Conservation (phyloP, 2,888 invertebrate species). For the Eupeodes latifasciatus region DNA sequence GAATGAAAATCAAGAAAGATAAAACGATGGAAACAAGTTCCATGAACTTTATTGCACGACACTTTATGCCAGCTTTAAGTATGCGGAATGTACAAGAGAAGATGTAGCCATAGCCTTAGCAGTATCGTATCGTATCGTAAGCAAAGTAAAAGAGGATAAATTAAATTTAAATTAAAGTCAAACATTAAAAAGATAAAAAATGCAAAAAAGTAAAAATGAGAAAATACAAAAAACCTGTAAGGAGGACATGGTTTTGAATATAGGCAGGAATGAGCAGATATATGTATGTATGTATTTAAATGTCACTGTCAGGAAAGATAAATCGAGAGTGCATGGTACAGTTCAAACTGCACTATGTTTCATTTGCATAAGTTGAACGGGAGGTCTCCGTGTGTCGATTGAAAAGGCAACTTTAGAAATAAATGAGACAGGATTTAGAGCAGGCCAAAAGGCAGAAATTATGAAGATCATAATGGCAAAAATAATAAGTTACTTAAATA, state of each 20-base stretch:
- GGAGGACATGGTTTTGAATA: conserved; percentile 15
- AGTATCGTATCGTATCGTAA: conserved; percentile 16
- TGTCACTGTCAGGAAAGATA: conserved; percentile 73
- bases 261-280: conserved; percentile 20
- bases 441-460: neutral
- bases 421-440: conserved; percentile 4
- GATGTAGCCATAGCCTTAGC: neutral
- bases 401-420: neutral
- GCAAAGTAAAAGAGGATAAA: conserved; percentile 50
- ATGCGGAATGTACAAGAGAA: conserved; percentile 46
- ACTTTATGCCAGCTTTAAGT: conserved; percentile 32
- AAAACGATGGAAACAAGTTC: conserved; percentile 63
- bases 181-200: conserved; percentile 49
- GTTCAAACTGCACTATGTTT: conserved; percentile 50
- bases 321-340: conserved; percentile 60
- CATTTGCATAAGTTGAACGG: conserved; percentile 42
- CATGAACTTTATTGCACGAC: conserved; percentile 72
- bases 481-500: neutral
- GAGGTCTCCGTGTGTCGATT: conserved; percentile 19
- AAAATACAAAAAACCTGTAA: conserved; percentile 33
- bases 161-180: conserved; percentile 72
- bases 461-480: neutral
- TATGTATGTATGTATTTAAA: conserved; percentile 31
- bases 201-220: neutral
- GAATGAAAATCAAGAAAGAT: conserved; percentile 34